Evolutionary conservation across 2,113 vertebrate genomes (phyloP).

Genomic region (Poecilia latipinna): DNA sequence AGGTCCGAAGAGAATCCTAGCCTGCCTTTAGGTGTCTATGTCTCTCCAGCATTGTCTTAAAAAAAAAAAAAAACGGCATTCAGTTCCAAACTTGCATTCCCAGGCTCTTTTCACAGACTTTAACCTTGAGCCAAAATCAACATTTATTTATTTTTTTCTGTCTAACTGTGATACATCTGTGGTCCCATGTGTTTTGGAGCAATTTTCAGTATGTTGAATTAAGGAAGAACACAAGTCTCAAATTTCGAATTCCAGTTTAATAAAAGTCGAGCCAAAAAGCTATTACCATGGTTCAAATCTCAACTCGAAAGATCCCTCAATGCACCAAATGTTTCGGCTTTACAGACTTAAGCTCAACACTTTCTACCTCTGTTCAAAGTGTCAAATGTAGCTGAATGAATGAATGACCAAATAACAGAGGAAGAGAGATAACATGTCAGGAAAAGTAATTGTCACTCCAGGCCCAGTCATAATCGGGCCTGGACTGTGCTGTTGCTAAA

Average conservation of each 20-base stretch:
- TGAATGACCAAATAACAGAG: background rate
- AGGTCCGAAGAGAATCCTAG: slow-evolving; percentile 29
- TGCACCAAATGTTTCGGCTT: slow-evolving; percentile 5
- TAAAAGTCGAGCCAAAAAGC: background rate
- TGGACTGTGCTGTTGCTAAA: slow-evolving; percentile 6
- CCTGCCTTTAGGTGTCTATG: slow-evolving; percentile 11
- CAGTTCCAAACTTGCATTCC: slow-evolving; percentile 23
- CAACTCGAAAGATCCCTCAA: slow-evolving; percentile 1
- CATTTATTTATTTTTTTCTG: background rate
- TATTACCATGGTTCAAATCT: background rate
- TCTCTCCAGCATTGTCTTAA: slow-evolving; percentile 24
- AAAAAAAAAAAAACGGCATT: slow-evolving; percentile 1
- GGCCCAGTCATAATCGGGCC: slow-evolving; percentile 12
- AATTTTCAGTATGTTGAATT: background rate
- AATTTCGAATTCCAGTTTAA: background rate
- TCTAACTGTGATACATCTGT: slow-evolving; percentile 35
- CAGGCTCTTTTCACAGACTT: slow-evolving; percentile 28
- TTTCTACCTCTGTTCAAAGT: slow-evolving; percentile 35
- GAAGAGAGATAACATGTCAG: slow-evolving; percentile 33
- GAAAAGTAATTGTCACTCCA: slow-evolving; percentile 17
- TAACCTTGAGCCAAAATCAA: slow-evolving; percentile 21
- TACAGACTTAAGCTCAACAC: slow-evolving; percentile 18
- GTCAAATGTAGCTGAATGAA: slow-evolving; percentile 1
- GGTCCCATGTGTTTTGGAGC: slow-evolving; percentile 29
- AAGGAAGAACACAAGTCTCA: background rate